A percentile compares a stretch with the other conserved stretches of the same genome.
These are phyloP conservation scores for Leucoptera coffeella DNA, from an alignment of 2,888 invertebrate genomes.

Conservation along the genomic window DNA sequence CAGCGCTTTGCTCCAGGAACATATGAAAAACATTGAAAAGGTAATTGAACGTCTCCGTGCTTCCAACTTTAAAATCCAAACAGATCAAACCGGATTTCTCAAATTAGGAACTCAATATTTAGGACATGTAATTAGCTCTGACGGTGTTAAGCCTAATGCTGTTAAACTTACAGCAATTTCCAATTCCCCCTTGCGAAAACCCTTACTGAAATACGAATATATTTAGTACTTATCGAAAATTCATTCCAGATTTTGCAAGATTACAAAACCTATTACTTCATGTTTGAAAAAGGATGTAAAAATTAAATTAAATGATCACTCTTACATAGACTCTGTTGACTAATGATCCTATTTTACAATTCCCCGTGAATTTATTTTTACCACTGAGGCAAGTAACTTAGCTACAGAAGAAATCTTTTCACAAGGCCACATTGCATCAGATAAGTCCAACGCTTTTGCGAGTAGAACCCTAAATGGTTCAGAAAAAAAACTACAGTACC, in stretches of 20 bases:
- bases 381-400: conserved; percentile 5
- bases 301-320: conserved; percentile 5
- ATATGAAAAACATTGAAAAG: conserved; percentile 8
- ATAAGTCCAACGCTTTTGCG: conserved; percentile 9
- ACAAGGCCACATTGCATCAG: conserved; percentile 8
- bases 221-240: conserved; percentile 11
- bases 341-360: conserved; percentile 13
- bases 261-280: conserved; percentile 9
- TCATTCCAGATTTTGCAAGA: conserved; percentile 11
- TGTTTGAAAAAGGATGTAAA: conserved; percentile 8
- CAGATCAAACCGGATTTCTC: conserved; percentile 11
- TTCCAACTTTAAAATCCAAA: conserved; percentile 10
- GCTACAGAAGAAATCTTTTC: conserved; percentile 6
- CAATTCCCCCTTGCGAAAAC: conserved; percentile 11
- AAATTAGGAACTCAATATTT: conserved; percentile 9
- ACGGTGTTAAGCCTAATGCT: conserved; percentile 11
- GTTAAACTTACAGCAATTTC: conserved; percentile 10
- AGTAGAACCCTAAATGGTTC: conserved; percentile 12
- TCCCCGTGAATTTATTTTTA: conserved; percentile 12
- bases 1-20: conserved; percentile 10
- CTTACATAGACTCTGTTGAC: conserved; percentile 8
- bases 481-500: conserved; percentile 8
- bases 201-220: conserved; percentile 9
- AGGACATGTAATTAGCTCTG: conserved; percentile 10
- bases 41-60: conserved; percentile 9